Evolutionary conservation across 1,140 invertebrate genomes (phyloP), one percentile per base, ranked within the genome.

Genomic region (Propsilocerus akamusi): DNA sequence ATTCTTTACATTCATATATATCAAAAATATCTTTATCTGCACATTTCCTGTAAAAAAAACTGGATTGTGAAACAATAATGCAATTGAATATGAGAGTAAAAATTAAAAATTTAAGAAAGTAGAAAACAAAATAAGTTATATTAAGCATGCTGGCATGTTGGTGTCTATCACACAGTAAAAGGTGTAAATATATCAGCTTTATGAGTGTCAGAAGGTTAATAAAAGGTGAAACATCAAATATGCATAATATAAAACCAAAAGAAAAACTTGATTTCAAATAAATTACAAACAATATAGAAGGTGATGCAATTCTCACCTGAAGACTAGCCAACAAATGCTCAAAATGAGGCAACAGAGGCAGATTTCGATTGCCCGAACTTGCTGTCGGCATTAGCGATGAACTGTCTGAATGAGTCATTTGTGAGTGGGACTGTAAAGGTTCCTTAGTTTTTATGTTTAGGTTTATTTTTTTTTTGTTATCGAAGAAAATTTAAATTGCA

Each of bases 311-410:
- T 53, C 75, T 80, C 75, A 83, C 81, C 80, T 83, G 78, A 53
- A 83, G 62, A 62, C 76, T 76, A 57, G 76, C 73, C 54, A 83
- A 72, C 60, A 83, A 68, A 59, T 72, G 71, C 64, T 73, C 77
- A 58, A 83, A 75, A 61, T 80, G 75, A 49, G 80, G 80, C 65
- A 80, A 69, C 55, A 75, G 66, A 51, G 63, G 52, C 26, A 64
- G 51, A 25, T 60, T 58, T 51, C 76, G 70, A 53, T 73, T 75
- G 54, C 75, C 70, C 46, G 78, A 79, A 58, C 73, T 70, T 55
- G 71, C 69, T 53, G 72, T 69, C 51, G 66, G 59, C 48, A 60
- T 55, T 46, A 61, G 57, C 46, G 63, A 41, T 41, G 34, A 41
- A 41, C 34, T 41, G 22, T 41, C 34, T 7, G 14, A 20, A 17